Evolutionary conservation across 2,797 vertebrate species (phyloP), one percentile per base, ranked within the genome.

Genomic region (Sandelia bainsii): DNA sequence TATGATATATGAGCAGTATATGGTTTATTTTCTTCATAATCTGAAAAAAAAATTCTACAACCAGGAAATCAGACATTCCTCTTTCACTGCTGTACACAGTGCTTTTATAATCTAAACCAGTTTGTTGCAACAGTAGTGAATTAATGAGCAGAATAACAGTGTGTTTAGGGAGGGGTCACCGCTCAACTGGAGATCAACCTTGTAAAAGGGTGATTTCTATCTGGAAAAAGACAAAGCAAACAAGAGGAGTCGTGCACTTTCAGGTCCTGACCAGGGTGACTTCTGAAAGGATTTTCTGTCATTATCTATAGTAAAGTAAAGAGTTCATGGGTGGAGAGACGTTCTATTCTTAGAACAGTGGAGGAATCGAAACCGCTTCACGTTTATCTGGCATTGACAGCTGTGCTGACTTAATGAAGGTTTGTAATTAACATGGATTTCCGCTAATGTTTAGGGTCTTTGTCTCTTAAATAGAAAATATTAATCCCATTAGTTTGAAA

Each of bases 391-490:
- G 62, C 92, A 89, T 95, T 87, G 94, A 94, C 96, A 96, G 94
- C 94, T 96, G 94, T 92, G 84, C 89, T 64, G 78, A 93, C 89
- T 93, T 95, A 96, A 96, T 95, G 90, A 94, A 93, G 84, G 88
- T 92, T 93, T 93, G 90, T 92, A 96, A 96, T 95, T 95, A 94
- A 91, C 89, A 94, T 95, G 91, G 93, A 96, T 95, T 96, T 96
- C 92, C 93, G 72, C 89, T 93, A 95, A 95, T 94, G 91, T 90
- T 92, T 82, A 67, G 51, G 74, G 92, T 89, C 95, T 94, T 95
- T 95, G 93, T 94, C 92, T 96, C 91, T 87, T 92, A 94, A 96
- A 92, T 90, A 83, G 70, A 91, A 91, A 91, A 82, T 84, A 94
- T 94, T 94, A 94, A 94, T 96, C 93, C 93, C 73, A 92, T 93